Base-by-base conservation (phyloP, 2,113 vertebrate genomes). In the Tenebrosternarchus preto region DNA sequence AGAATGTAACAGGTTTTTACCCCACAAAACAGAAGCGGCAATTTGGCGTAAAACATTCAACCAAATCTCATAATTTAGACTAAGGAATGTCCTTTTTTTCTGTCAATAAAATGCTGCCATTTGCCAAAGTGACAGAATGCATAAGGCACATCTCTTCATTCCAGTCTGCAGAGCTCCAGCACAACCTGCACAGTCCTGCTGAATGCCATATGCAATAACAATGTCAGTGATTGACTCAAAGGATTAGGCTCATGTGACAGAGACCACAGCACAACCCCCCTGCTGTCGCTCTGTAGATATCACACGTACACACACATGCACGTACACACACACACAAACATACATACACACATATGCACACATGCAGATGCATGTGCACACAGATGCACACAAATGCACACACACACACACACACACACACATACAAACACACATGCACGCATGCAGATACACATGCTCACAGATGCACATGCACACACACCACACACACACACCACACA, bases 161-260 rank as follows among this genome's bases (percentile, higher is more conserved):
- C 12, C 17, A 9, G 67, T 29, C n/a, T 53, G 19, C 27, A 43
- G 1, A 46, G 20, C n/a, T 27, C 16, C 8, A 63, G 16, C 27
- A 25, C 9, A 64, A 39, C 6, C 50, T 55, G 9, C 2, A 7
- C 8, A 50, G 0, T 22, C 64, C 43, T 60, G 56, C 53, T 25
- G 33, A 25, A 69, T 24, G 11, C 33, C 60, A 19, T 11, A 4
- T 27, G 39, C n/a, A 76, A 50, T 1, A 2, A 25, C 57, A 72
- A 43, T 8, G 43, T 55, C 73, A 77, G 73, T 39, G 17, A 61
- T 7, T 20, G 64, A 61, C 59, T 63, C 63, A 60, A 61, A 25
- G 25, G 53, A 60, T 77, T 55, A 77, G 50, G 27, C 39, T 64
- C 46, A 29, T 31, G 33, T 81, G 66, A 33, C 63, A 33, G 39